Percentiles rank a stretch among this genome's conserved stretches.
Conservation (phyloP, 2,888 invertebrate genomes). For the Melinopterus prodromus region DNA sequence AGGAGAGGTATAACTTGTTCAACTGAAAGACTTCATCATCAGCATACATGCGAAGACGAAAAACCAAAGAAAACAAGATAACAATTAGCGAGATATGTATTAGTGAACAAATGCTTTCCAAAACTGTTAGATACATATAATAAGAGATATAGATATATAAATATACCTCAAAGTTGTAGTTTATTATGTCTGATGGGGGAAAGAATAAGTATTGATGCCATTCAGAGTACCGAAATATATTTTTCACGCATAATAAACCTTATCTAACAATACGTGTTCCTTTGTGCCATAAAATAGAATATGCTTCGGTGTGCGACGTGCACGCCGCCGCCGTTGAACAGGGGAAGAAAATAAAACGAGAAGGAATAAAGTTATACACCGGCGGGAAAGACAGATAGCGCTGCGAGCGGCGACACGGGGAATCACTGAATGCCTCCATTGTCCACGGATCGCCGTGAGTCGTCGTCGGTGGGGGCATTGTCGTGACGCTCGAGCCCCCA, state of each 20-base stretch:
- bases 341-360: slow-evolving; percentile 36
- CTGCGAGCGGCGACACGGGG: slow-evolving; percentile 11
- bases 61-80: too few species aligned
- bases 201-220: background rate
- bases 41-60: too few species aligned
- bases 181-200: too few species aligned
- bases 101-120: too few species aligned
- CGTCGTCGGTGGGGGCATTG: slow-evolving; percentile 35
- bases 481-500: slow-evolving; percentile 39
- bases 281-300: background rate
- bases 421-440: slow-evolving; percentile 35
- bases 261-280: slow-evolving; percentile 17
- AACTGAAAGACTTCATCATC: too few species aligned
- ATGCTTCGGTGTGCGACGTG: slow-evolving; percentile 10
- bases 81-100: too few species aligned
- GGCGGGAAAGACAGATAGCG: slow-evolving; percentile 29
- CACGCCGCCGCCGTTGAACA: background rate
- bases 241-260: slow-evolving; percentile 13
- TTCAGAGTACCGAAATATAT: background rate
- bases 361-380: slow-evolving; percentile 8
- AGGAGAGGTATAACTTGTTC: too few species aligned
- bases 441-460: slow-evolving; percentile 29
- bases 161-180: too few species aligned
- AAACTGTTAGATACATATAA: too few species aligned
- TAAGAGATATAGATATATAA: too few species aligned